Conservation (phyloP, 2,113 vertebrate genomes). For the Chrysemys picta region DNA sequence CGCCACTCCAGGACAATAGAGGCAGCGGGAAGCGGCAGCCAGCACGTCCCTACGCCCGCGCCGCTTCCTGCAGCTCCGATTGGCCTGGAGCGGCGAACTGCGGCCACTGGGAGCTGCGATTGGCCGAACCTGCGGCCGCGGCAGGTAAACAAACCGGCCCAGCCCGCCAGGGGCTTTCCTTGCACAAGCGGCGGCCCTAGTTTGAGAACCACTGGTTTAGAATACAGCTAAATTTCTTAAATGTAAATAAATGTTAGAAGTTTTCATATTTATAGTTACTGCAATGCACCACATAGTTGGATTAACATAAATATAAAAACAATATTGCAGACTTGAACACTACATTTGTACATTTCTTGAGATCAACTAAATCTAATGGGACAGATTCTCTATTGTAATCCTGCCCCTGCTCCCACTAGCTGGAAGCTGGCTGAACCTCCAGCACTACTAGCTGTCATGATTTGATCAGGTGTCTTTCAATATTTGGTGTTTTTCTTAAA, state of each 20-base stretch:
- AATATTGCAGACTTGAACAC: not conserved
- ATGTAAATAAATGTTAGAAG: not conserved
- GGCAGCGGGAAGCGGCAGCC: too few relatives aligned
- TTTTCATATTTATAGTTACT: not conserved
- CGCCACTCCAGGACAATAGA: too few relatives aligned
- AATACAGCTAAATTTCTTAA: not conserved
- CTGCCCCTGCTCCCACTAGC: accelerated
- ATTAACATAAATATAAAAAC: not conserved
- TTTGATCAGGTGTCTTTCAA: not conserved
- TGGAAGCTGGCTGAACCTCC: not conserved
- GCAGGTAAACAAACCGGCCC: too few relatives aligned
- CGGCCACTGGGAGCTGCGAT: too few relatives aligned
- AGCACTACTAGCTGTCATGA: accelerated
- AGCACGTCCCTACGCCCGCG: too few relatives aligned
- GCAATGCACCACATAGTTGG: not conserved
- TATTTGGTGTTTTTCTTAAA: not conserved
- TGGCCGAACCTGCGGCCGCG: too few relatives aligned
- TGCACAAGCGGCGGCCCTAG: too few relatives aligned
- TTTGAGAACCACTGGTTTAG: not conserved
- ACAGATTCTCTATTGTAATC: not conserved
- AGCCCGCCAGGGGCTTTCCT: too few relatives aligned
- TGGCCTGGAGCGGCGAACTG: too few relatives aligned
- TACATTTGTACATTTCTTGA: accelerated
- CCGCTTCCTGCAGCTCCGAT: too few relatives aligned
- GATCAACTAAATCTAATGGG: not conserved